Base-by-base conservation (phyloP, 2,888 invertebrate species). In the Caenorhabditis auriculariae region DNA sequence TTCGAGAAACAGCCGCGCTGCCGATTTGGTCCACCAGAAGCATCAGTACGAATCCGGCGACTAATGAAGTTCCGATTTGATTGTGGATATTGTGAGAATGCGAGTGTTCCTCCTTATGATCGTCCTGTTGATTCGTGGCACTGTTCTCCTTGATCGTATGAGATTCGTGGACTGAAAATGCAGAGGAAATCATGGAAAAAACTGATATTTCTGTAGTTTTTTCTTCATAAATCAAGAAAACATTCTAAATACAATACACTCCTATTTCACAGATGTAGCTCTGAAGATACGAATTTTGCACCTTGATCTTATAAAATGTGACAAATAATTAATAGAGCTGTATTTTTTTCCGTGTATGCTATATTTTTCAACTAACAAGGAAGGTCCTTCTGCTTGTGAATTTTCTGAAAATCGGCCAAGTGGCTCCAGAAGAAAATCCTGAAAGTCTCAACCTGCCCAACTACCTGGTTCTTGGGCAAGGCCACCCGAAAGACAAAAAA, bases 1-100 rank as follows among this genome's bases (percentile, higher is more conserved):
- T 66, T 60, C 66, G 59, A n/a, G 72, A 56, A 3, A 66, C 63
- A 2, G 69, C 62, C 2, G 60, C 63, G 38, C 73, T 74, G 27
- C 78, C 72, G 47, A 80, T 63, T 44, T 98, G 94, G 83, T 98
- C 98, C 1, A 98, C 89, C 12, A 98, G 83, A 67, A 98, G 86
- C 98, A 98, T 99, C 82, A 96, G 92, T 35, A 98, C 89, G 83
- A 98, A 99, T 15, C 98, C 95, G 54, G 92, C 84, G 15, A 98
- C 91, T 59, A 99, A 86, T 23, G 93, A 91, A 62, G 94, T 86
- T 4, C 98, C 98, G 76, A 98, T 94, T 51, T 70, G 60, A 7
- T 51, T 38, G 39, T 70, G 66, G 23, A 66, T 35, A 44, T 54
- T 59, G 37, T 52, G 51, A n/a, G 41, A 9, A 39, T 52, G 53